A percentile compares a stretch with the other conserved stretches of the same genome.
Conservation (phyloP, 2,797 vertebrate genomes). For the Microctenopoma stevenorrisi region DNA sequence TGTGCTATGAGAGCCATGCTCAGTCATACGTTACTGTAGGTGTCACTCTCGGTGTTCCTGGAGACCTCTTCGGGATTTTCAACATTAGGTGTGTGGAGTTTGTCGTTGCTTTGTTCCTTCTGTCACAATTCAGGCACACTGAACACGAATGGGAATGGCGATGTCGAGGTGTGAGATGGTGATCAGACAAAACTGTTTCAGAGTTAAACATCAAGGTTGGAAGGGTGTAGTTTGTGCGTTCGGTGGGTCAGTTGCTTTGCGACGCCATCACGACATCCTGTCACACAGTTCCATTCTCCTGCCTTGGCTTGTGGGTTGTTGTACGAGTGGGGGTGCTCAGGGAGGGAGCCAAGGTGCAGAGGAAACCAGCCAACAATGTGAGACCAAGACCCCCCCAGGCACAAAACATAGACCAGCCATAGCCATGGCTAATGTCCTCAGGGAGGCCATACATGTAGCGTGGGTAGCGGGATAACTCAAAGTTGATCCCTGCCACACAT, state of each 20-base stretch:
- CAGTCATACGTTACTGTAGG: constrained; percentile 52
- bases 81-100: constrained; percentile 59
- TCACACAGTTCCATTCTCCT: constrained; percentile 95
- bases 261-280: constrained; percentile 65
- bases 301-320: constrained; percentile 90
- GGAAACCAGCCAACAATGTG: constrained; percentile 93
- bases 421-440: constrained; percentile 96
- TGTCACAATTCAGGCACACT: constrained; percentile 76
- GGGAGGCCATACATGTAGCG: constrained; percentile 93
- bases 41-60: constrained; percentile 58
- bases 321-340: constrained; percentile 90
- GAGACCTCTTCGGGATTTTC: constrained; percentile 42
- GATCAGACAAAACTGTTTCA: constrained; percentile 71
- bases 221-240: constrained; percentile 77
- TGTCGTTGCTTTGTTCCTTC: constrained; percentile 58
- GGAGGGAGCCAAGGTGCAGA: constrained; percentile 93
- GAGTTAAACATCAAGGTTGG: constrained; percentile 75
- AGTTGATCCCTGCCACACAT: constrained; percentile 95
- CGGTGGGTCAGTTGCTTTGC: constrained; percentile 52
- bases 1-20: constrained; percentile 65
- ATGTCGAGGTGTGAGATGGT: constrained; percentile 68
- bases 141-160: constrained; percentile 70
- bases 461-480: constrained; percentile 93
- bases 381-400: constrained; percentile 95
- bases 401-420: constrained; percentile 98